A percentile compares a stretch with the other conserved stretches of the same genome.
phyloP scores from a whole-genome alignment of 1,140 invertebrate species.

The Habropoda laboriosa region DNA sequence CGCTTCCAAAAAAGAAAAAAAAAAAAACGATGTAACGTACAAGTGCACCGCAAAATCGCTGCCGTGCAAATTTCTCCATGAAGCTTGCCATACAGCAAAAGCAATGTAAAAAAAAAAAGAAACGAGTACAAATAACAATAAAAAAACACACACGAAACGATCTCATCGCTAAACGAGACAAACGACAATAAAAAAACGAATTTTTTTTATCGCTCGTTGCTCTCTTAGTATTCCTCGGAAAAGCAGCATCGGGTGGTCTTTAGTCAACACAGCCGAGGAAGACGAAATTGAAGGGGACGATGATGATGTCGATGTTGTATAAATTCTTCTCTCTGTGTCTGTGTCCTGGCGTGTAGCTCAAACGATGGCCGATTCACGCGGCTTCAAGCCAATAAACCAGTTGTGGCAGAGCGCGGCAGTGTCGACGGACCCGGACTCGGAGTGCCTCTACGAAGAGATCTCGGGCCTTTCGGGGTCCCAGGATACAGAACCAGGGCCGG shows the following conservation, averaged over 20 bases:
- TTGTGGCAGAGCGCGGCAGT: conserved; percentile 75
- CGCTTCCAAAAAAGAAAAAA: not conserved
- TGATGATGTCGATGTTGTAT: conserved; percentile 27
- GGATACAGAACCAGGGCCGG: conserved; percentile 62
- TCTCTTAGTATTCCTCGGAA: conserved; percentile 42
- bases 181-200: conserved; percentile 1
- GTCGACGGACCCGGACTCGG: conserved; percentile 78
- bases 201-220: conserved; percentile 29
- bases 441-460: conserved; percentile 81
- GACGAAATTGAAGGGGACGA: conserved; percentile 21
- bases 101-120: not conserved
- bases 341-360: conserved; percentile 64
- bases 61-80: not conserved
- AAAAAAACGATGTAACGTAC: not conserved
- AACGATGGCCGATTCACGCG: conserved; percentile 80
- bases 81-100: not conserved
- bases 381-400: conserved; percentile 81
- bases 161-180: not conserved
- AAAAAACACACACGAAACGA: not conserved
- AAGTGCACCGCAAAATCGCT: not conserved
- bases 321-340: conserved; percentile 51
- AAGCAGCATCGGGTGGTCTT: conserved; percentile 30
- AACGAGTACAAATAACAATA: not conserved
- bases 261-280: conserved; percentile 39
- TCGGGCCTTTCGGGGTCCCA: conserved; percentile 75